Percentiles rank a stretch among this genome's conserved stretches.
phyloP scores from a whole-genome alignment of 2,797 vertebrate genomes.

The Allobates femoralis region DNA sequence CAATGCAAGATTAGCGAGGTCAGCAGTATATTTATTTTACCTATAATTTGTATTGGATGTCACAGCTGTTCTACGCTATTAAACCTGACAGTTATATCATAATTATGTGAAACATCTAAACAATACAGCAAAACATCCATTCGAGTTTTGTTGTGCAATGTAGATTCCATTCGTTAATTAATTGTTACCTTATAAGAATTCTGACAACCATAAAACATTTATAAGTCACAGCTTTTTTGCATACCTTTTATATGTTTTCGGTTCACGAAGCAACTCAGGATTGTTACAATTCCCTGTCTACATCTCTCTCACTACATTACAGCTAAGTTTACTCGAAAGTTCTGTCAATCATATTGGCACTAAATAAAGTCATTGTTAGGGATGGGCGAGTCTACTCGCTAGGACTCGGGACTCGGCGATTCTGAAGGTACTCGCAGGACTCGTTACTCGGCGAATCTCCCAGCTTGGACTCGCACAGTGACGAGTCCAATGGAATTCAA shows the following conservation, averaged over 20 bases:
- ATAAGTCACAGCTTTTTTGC: neutral
- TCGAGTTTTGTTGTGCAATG: constrained; percentile 2
- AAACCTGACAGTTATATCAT: constrained; percentile 36
- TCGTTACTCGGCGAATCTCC: too few species aligned
- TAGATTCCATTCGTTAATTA: constrained; percentile 1
- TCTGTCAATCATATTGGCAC: too few species aligned
- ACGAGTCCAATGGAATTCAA: too few species aligned
- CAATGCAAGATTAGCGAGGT: constrained; percentile 12
- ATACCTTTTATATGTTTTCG: neutral
- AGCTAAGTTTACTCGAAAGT: too few species aligned
- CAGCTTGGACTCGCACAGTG: too few species aligned
- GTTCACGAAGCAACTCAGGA: neutral
- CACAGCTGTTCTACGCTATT: constrained; percentile 32
- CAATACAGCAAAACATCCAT: constrained; percentile 21
- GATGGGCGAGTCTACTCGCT: too few species aligned
- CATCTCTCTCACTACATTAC: too few species aligned
- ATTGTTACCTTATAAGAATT: neutral
- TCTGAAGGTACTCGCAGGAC: too few species aligned
- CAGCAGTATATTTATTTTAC: constrained; percentile 37
- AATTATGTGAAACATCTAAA: constrained; percentile 38
- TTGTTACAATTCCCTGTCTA: neutral
- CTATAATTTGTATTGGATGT: constrained; percentile 42
- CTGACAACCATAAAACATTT: neutral
- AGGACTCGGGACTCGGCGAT: too few species aligned
- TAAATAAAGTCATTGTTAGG: too few species aligned